Evolutionary conservation across 2,113 vertebrate species (phyloP), one percentile per base, ranked within the genome.

Genomic region (Cervus canadensis): DNA sequence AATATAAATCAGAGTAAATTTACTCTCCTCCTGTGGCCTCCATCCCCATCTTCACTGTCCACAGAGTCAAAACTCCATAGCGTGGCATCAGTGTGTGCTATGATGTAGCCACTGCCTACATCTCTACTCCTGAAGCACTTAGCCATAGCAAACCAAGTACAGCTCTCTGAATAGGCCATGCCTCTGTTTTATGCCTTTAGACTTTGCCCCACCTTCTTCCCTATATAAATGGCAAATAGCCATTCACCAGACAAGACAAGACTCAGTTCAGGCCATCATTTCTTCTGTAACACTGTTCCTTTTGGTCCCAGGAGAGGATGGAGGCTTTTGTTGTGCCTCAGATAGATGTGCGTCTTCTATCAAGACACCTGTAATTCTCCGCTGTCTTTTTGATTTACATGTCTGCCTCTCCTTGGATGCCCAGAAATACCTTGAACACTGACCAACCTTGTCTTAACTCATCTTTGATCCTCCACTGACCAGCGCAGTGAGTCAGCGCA

Each of bases 31-130:
- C 91, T 86, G 45, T 11, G 23, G 17, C 95, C 19, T 2, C 30
- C 1, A 2, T 8, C 6, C 40, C 26, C 40, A 3, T 25, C 16
- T 3, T 33, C 30, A 10, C 9, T 17, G 36, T n/a, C 82, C 56
- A 64, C 17, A n/a, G n/a, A 93, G 54, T 54, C 52, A 28, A 45
- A 16, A 21, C 36, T 54, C 76, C n/a, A 40, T 45, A 28, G 56
- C 7, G 1, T 21, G 5, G 74, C 82, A 10, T 76, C 5, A 23
- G 23, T 14, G 2, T 12, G 60, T 15, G 7, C 13, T 6, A 0
- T 21, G 64, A 40, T 19, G 76, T 19, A 25, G 43, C n/a, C 67
- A 11, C 15, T 19, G 16, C 52, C 94, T 16, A 3, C 67, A 56
- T 50, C 9, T 45, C 62, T 2, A 0, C 23, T 64, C 79, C 8